Evolutionary conservation across 2,888 invertebrate genomes (phyloP).

Genomic region (Celastrina argiolus): DNA sequence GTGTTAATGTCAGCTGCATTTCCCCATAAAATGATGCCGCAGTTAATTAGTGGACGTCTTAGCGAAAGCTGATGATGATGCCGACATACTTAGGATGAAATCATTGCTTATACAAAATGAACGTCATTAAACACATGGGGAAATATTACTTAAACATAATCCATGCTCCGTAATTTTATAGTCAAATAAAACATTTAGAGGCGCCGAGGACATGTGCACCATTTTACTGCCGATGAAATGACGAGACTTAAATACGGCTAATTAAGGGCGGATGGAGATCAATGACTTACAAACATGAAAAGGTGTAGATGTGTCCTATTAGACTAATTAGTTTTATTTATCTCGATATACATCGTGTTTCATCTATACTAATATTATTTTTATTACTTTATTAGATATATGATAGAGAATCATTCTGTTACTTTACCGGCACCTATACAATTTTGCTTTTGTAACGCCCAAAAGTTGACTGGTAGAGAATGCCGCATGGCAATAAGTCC

Average conservation of each 20-base stretch:
- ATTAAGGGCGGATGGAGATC: not conserved
- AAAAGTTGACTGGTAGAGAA: too few species aligned
- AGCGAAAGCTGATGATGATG: too few species aligned
- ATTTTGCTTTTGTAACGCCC: too few species aligned
- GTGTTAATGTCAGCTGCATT: too few species aligned
- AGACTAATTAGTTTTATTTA: not conserved
- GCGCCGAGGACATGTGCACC: not conserved
- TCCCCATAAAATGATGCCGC: too few species aligned
- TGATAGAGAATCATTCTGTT: too few species aligned
- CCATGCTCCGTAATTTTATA: slow-evolving; percentile 14
- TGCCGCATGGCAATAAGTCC: too few species aligned
- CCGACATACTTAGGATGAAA: too few species aligned
- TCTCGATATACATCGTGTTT: not conserved
- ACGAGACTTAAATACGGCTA: not conserved
- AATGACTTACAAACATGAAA: not conserved
- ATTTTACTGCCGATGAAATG: slow-evolving; percentile 5
- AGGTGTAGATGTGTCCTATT: not conserved
- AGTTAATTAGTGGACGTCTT: too few species aligned
- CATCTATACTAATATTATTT: too few species aligned
- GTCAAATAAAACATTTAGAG: slow-evolving; percentile 9
- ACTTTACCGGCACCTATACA: too few species aligned
- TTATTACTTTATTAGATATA: too few species aligned
- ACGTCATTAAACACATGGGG: not conserved
- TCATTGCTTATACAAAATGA: not conserved
- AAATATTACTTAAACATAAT: not conserved